Evolutionary conservation across 1,140 invertebrate genomes (phyloP), one percentile per base, ranked within the genome.

Genomic region (Solenopsis invicta): DNA sequence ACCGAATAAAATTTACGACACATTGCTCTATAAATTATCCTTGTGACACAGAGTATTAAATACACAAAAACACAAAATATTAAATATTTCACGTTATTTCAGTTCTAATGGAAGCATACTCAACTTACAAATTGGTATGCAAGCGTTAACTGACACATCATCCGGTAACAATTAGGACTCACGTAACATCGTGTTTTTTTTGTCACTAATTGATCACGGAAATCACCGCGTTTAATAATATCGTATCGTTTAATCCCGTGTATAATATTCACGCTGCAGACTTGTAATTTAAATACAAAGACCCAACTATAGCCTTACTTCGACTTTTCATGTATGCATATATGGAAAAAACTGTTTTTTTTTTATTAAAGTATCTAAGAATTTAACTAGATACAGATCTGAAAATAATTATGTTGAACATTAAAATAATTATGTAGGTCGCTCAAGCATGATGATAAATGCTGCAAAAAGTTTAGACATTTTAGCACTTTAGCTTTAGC

Each of bases 151-250:
- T 13, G 45, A n/a, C 41, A 48, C 61, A 59, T 75, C 56, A 37
- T 45, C 21, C 3, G 24, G n/a, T 64, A 78, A 61, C 16, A 5
- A 61, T 64, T 6, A 59, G 9, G 18, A 37, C 24, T 52, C 59
- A 78, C 24, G 59, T 78, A 64, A 64, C 50, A 16, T 16, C 12
- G 12, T 64, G 18, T 34, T 64, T 50, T 18, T 50, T 10, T 66
- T 29, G 29, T n/a, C 24, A 41, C 29, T 78, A 78, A 77, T 77
- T 61, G 45, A 64, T 64, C 6, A 16, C 37, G 9, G 41, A 66
- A 67, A 52, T n/a, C 13, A 10, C 12, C 4, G 13, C 45, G 18
- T 61, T 34, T 29, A 3, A 45, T 74, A n/a, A 34, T 34, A 12
- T 21, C 16, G 21, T 45, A 34, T 41, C 37, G 16, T 45, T 45